Evolutionary conservation across 2,888 invertebrate species (phyloP), one percentile per base, ranked within the genome.

Genomic region (Vanessa cardui): DNA sequence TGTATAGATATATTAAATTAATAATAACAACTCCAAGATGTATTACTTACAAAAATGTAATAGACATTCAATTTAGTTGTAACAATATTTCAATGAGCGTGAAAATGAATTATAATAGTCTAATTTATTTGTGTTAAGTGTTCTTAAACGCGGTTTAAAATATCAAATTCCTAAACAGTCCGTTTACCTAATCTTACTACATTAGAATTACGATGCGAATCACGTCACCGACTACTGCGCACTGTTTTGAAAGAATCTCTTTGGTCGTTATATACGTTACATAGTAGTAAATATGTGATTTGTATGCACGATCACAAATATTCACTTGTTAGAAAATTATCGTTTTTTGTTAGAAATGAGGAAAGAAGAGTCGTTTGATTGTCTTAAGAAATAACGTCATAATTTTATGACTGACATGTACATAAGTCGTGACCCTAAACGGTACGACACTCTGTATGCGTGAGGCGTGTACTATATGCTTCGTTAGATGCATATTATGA

Each of bases 141-240:
- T 0, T 2, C 18, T 16, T n/a, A 0, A 54, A 18, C 1, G 33
- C 45, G 58, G 7, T 15, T 46, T 47, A 47, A 26, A 26, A 26
- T n/a, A 46, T 63, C 3, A 72, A 76, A 78, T 83, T 83, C 82
- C 82, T 81, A 82, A 83, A 76, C 74, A 60, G 58, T 60, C 56
- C 8, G 77, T 61, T 85, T 85, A 78, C 79, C 70, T 78, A 82
- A 86, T 85, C 75, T 74, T 74, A 78, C 76, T 54, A 65, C 50
- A 60, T 60, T 60, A 60, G 46, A 78, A 82, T 87, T 78, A 77
- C 67, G 73, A 87, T 84, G 78, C 85, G 71, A 69, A 70, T 74
- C 86, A 81, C 85, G 83, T 62, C 63, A 56, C 33, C 8, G 33
- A 18, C 56, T 56, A n/a, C 33, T 56, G 65, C 62, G 49, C 64